These are phyloP conservation scores for Ophion costatus DNA, from an alignment of 2,888 invertebrate species.

Conservation along the genomic window DNA sequence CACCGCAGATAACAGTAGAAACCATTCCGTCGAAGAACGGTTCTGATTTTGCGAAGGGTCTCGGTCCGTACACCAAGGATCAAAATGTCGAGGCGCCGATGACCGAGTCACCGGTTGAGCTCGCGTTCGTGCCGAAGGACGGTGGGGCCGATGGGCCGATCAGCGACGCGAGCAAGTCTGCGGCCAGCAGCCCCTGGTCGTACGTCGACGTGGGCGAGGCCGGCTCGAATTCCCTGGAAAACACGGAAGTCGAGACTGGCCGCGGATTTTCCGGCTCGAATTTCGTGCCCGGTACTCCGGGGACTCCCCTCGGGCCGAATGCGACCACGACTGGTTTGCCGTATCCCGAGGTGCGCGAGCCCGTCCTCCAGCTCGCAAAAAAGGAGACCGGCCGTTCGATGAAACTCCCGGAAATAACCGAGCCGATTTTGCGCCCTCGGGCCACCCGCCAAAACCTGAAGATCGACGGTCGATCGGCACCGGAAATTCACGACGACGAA, in stretches of 20 bases:
- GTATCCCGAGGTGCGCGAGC: slow-evolving; percentile 89
- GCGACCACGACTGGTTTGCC: not conserved
- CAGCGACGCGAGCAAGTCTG: slow-evolving; percentile 51
- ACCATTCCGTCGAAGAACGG: no score
- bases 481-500: slow-evolving; percentile 72
- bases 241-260: slow-evolving; percentile 76
- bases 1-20: no score
- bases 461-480: slow-evolving; percentile 69
- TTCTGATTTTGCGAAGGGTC: slow-evolving; percentile 66
- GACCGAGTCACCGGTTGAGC: slow-evolving; percentile 52
- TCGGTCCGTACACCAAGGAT: slow-evolving; percentile 80
- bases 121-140: slow-evolving; percentile 50
- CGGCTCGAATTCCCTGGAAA: slow-evolving; percentile 80
- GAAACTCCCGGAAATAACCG: slow-evolving; percentile 86
- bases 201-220: slow-evolving; percentile 77
- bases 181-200: slow-evolving; percentile 76
- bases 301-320: slow-evolving; percentile 17
- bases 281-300: slow-evolving; percentile 64
- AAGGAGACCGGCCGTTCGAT: slow-evolving; percentile 80
- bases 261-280: slow-evolving; percentile 77
- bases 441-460: slow-evolving; percentile 80
- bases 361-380: slow-evolving; percentile 86
- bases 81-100: slow-evolving; percentile 69
- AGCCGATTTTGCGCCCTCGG: slow-evolving; percentile 87
- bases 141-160: slow-evolving; percentile 41